Percentiles rank a stretch among this genome's conserved stretches.
These are phyloP conservation scores for Dolichoris vasculosae DNA, from an alignment of 1,140 invertebrate species.

Conservation along the genomic window DNA sequence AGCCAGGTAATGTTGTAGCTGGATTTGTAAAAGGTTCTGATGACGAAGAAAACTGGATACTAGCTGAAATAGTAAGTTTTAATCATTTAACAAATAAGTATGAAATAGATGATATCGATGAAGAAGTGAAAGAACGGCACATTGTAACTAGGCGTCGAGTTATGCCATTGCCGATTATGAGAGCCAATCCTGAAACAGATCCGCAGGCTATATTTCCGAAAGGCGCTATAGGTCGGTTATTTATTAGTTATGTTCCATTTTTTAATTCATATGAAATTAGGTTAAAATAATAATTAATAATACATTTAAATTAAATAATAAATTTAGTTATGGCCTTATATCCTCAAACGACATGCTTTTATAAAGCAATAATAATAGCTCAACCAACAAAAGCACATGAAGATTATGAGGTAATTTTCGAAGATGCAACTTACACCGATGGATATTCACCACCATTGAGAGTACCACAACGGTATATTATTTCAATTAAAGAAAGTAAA, in stretches of 20 bases:
- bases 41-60: slow-evolving; percentile 95
- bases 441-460: slow-evolving; percentile 93
- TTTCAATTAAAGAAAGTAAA: slow-evolving; percentile 83
- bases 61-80: slow-evolving; percentile 94
- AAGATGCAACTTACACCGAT: slow-evolving; percentile 89
- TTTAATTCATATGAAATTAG: background rate
- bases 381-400: slow-evolving; percentile 86
- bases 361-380: slow-evolving; percentile 91
- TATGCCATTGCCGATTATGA: slow-evolving; percentile 93
- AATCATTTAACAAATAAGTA: slow-evolving; percentile 89
- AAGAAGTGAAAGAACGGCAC: slow-evolving; percentile 92
- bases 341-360: slow-evolving; percentile 99
- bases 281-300: background rate
- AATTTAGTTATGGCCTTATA: slow-evolving; percentile 93
- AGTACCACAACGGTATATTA: slow-evolving; percentile 95
- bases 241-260: background rate
- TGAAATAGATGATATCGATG: slow-evolving; percentile 91
- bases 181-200: slow-evolving; percentile 95
- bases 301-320: slow-evolving; percentile 52
- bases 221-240: slow-evolving; percentile 81
- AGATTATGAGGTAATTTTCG: slow-evolving; percentile 95
- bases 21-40: slow-evolving; percentile 3
- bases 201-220: slow-evolving; percentile 92
- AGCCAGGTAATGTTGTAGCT: slow-evolving; percentile 37
- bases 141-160: slow-evolving; percentile 86